Conservation (phyloP, 37 sponge, comb jelly and placozoan genomes). For the Eunapius fragilis region DNA sequence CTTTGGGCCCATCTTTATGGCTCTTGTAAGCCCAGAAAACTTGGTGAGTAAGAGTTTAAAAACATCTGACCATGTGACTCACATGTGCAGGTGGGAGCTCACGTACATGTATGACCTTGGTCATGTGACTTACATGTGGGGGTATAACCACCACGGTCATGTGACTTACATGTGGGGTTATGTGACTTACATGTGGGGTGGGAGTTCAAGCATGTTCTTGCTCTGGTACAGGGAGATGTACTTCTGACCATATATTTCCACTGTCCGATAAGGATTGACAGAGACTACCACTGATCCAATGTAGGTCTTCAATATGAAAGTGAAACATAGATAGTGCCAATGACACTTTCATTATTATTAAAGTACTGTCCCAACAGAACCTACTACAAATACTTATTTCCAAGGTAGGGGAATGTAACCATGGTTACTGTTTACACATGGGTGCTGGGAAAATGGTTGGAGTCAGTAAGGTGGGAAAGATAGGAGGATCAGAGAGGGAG, state of each 20-base stretch:
- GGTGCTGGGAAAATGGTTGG: no score
- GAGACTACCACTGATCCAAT: slow-evolving; percentile 89
- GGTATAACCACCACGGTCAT: not conserved
- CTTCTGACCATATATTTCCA: slow-evolving; percentile 69
- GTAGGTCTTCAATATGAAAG: slow-evolving; percentile 73
- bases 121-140: slow-evolving; percentile 19
- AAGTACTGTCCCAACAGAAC: no score
- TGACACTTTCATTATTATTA: no score
- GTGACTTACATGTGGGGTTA: not conserved
- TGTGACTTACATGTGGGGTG: slow-evolving; percentile 82
- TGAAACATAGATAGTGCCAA: no score
- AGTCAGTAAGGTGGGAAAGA: no score
- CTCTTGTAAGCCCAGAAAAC: no score
- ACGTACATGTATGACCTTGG: not conserved
- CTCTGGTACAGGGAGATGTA: slow-evolving; percentile 70
- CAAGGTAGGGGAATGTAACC: not conserved
- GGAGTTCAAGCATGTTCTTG: slow-evolving; percentile 76
- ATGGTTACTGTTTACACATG: no score
- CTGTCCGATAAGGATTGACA: slow-evolving; percentile 74
- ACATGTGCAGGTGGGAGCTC: not conserved
- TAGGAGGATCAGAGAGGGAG: no score
- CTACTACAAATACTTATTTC: not conserved
- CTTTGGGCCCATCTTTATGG: no score
- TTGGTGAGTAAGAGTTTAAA: no score
- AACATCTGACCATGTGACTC: no score